A percentile compares a stretch with the other conserved stretches of the same genome.
These are phyloP conservation scores for Salticus scenicus DNA, from an alignment of 2,888 invertebrate genomes.

Conservation along the genomic window DNA sequence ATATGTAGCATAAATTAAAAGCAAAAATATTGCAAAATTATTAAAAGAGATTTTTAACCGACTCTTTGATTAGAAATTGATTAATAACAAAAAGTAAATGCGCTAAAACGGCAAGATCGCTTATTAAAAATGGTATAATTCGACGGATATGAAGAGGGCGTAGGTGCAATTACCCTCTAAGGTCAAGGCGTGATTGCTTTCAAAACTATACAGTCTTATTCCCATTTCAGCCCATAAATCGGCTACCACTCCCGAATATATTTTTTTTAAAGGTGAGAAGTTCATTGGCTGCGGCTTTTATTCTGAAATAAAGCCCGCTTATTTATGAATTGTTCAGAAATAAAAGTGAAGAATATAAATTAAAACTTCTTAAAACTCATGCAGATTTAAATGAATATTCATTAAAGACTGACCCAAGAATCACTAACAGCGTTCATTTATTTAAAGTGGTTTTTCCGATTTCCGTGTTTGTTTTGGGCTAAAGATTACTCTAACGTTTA, in stretches of 20 bases:
- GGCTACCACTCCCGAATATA: not conserved
- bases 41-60: too few species aligned
- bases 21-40: too few species aligned
- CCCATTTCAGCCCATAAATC: not conserved
- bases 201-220: not conserved
- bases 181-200: not conserved
- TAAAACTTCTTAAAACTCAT: not conserved
- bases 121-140: too few species aligned
- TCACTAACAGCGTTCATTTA: not conserved
- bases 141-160: not conserved
- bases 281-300: not conserved
- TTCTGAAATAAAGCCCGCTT: not conserved
- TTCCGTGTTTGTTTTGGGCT: conserved; percentile 2
- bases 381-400: not conserved
- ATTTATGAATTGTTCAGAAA: not conserved
- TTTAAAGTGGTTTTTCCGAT: not conserved
- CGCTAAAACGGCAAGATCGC: too few species aligned
- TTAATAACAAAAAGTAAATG: too few species aligned
- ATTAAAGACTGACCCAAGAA: not conserved
- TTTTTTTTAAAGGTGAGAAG: not conserved
- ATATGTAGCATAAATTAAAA: too few species aligned
- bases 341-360: not conserved
- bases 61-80: too few species aligned
- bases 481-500: too few species aligned
- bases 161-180: not conserved